phyloP scores from a whole-genome alignment of 1,140 invertebrate genomes.

The Pseudachorutes palmiensis region DNA sequence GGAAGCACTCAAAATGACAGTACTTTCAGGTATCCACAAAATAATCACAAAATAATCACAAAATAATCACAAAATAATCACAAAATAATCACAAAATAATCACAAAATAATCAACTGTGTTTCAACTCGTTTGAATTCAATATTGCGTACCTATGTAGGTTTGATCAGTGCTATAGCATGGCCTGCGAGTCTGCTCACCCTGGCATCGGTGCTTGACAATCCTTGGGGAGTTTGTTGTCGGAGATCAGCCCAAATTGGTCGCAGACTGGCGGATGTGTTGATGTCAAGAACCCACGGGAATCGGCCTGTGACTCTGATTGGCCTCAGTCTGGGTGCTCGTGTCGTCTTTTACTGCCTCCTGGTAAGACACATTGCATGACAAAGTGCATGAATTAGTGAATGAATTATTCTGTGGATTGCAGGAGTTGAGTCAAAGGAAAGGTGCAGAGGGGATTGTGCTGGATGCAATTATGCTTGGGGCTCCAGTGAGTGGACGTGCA shows the following conservation, averaged over 20 bases:
- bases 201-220: conserved; percentile 56
- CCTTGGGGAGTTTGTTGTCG: conserved; percentile 61
- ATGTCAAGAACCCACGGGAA: conserved; percentile 51
- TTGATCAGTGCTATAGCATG: conserved; percentile 59
- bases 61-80: not conserved
- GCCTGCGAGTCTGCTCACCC: conserved; percentile 57
- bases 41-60: not conserved
- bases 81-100: not conserved
- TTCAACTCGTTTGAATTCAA: no score
- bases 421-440: conserved; percentile 50
- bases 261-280: conserved; percentile 58
- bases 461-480: conserved; percentile 55
- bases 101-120: not conserved
- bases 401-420: conserved; percentile 21
- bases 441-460: conserved; percentile 55
- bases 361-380: conserved; percentile 39
- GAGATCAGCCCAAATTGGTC: conserved; percentile 56
- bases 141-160: no score
- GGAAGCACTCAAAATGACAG: conserved; percentile 64
- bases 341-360: conserved; percentile 62
- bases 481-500: conserved; percentile 43
- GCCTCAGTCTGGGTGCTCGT: conserved; percentile 56
- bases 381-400: not conserved
- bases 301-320: conserved; percentile 62
- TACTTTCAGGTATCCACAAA: conserved; percentile 51